phyloP scores from a whole-genome alignment of 2,113 vertebrate genomes.

The Sceloporus tristichus region DNA sequence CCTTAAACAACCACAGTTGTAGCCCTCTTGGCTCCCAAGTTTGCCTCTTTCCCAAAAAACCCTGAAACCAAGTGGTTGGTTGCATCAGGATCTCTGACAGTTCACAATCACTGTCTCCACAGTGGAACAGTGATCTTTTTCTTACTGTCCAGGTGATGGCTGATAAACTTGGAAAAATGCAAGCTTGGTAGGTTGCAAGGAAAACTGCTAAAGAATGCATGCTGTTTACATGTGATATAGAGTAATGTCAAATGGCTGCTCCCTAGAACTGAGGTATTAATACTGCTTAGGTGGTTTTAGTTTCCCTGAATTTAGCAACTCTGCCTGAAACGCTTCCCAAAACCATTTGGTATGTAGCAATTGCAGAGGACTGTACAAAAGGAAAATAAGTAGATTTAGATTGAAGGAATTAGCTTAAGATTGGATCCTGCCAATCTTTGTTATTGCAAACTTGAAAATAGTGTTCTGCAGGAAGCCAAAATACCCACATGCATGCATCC shows the following conservation, averaged over 20 bases:
- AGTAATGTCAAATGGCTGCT: not conserved
- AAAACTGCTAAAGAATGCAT: not conserved
- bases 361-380: not conserved
- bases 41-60: not conserved
- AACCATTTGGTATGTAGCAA: not conserved
- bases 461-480: constrained; percentile 32
- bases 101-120: no score
- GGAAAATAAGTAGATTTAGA: not conserved
- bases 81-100: no score
- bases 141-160: not conserved
- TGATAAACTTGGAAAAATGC: not conserved
- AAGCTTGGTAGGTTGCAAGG: no score
- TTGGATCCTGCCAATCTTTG: not conserved
- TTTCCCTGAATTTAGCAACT: not conserved
- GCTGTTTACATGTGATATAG: not conserved
- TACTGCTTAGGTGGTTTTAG: not conserved
- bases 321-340: not conserved
- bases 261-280: not conserved
- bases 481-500: constrained; percentile 56
- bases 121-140: not conserved
- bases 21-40: no score
- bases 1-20: no score
- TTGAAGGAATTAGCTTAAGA: not conserved
- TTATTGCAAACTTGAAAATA: not conserved
- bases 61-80: not conserved